phyloP scores from a whole-genome alignment of 35 echinoderm and acorn worm species.

The Hemicentrotus pulcherrimus region DNA sequence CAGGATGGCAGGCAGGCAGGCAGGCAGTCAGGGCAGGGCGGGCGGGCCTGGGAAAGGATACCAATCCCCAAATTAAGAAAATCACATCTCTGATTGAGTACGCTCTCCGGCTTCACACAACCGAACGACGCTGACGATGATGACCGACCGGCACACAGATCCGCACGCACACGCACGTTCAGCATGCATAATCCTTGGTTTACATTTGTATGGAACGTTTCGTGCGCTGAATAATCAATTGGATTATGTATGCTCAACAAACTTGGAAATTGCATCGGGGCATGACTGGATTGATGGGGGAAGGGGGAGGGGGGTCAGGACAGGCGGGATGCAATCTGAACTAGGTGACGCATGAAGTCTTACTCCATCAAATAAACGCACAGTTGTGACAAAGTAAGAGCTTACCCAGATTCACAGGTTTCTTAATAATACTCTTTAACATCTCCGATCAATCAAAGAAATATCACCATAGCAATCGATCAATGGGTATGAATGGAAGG shows the following conservation, averaged over 20 bases:
- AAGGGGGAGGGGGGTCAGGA: constrained; percentile 14
- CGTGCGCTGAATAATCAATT: constrained; percentile 46
- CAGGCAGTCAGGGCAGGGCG: neutral
- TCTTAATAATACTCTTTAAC: neutral
- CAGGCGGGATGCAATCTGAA: neutral
- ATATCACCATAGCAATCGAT: neutral
- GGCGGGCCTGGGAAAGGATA: constrained; percentile 24
- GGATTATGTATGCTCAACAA: constrained; percentile 57
- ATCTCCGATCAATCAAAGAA: neutral
- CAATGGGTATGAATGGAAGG: neutral
- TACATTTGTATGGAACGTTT: constrained; percentile 45
- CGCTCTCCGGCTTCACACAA: constrained; percentile 23
- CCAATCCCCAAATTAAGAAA: constrained; percentile 30
- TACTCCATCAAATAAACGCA: constrained; percentile 1
- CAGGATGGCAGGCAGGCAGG: neutral
- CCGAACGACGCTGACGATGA: neutral
- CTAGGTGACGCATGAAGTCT: neutral
- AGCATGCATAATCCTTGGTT: constrained; percentile 48
- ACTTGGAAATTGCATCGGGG: constrained; percentile 47
- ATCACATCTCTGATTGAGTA: constrained; percentile 33
- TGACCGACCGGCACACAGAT: constrained; percentile 14
- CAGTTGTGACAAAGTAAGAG: neutral
- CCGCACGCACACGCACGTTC: constrained; percentile 35
- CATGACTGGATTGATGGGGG: constrained; percentile 3
- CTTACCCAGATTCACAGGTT: neutral